Evolutionary conservation across 30 jellyfish, hydroid and myxozoan species (phyloP).

Genomic region (Aurelia sp.): DNA sequence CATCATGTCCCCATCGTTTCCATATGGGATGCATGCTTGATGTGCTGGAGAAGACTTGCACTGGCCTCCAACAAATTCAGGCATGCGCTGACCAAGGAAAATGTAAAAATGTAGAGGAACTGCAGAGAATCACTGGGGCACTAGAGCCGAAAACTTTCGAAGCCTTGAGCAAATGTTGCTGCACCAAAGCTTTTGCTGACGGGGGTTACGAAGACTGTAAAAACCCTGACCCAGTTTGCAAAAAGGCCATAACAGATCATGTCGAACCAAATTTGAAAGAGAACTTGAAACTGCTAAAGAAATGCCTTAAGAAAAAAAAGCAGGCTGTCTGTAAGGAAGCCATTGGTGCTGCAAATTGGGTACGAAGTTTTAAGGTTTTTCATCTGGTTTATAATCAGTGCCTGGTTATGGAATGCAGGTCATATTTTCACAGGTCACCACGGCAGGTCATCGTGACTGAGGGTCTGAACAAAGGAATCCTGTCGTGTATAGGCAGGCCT

Average conservation of each 20-base stretch:
- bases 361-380: neutral
- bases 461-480: no score
- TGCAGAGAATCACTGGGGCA: neutral
- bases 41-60: conserved; percentile 53
- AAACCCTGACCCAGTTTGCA: neutral
- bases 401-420: no score
- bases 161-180: neutral
- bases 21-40: conserved; percentile 71
- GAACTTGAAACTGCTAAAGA: neutral
- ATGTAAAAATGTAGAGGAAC: neutral
- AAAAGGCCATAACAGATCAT: neutral
- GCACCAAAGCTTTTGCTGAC: neutral
- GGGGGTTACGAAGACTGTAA: neutral
- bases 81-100: conserved; percentile 8
- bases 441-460: no score
- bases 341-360: neutral
- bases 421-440: no score
- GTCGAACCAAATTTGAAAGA: no score
- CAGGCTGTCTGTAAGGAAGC: neutral
- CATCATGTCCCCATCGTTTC: conserved; percentile 62
- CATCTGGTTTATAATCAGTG: no score
- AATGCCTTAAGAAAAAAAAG: neutral
- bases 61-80: conserved; percentile 22
- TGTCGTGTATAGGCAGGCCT: no score
- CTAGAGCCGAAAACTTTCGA: neutral